phyloP scores from a whole-genome alignment of 2,888 invertebrate species.

The Disparrhopalites patrizii region DNA sequence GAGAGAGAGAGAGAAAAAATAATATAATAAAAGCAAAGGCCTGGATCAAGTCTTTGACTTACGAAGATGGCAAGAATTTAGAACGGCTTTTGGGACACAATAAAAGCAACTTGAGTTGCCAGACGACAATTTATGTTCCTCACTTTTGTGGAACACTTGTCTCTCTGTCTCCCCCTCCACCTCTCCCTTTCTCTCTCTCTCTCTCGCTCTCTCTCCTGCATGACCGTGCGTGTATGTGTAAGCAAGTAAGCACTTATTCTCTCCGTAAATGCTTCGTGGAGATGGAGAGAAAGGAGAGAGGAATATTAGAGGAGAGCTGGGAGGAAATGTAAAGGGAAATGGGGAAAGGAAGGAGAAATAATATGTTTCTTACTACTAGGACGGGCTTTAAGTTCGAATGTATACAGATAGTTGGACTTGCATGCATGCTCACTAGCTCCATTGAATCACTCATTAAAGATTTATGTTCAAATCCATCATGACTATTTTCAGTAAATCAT shows the following conservation, averaged over 20 bases:
- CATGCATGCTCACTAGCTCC: conserved; percentile 29
- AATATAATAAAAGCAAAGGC: not conserved
- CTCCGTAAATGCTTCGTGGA: not conserved
- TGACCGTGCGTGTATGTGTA: too few species aligned
- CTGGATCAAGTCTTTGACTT: conserved; percentile 19
- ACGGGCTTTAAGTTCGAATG: too few species aligned
- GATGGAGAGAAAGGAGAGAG: not conserved
- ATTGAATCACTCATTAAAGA: conserved; percentile 47
- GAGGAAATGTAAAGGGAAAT: not conserved
- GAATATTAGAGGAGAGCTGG: not conserved
- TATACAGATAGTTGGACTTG: too few species aligned
- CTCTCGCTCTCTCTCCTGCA: not conserved
- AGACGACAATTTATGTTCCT: conserved; percentile 23
- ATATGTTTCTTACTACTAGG: not conserved
- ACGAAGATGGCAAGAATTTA: conserved; percentile 23
- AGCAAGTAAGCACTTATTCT: too few species aligned
- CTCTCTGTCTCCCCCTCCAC: not conserved
- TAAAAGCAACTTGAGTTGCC: conserved; percentile 22
- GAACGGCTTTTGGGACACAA: conserved; percentile 26
- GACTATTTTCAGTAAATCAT: conserved; percentile 46
- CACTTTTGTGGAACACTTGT: not conserved
- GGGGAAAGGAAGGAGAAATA: not conserved
- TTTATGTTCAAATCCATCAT: conserved; percentile 47
- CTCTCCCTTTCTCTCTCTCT: not conserved
- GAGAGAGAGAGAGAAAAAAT: not conserved